Conservation (phyloP, 2,888 invertebrate genomes). For the Polymixis flavicincta region DNA sequence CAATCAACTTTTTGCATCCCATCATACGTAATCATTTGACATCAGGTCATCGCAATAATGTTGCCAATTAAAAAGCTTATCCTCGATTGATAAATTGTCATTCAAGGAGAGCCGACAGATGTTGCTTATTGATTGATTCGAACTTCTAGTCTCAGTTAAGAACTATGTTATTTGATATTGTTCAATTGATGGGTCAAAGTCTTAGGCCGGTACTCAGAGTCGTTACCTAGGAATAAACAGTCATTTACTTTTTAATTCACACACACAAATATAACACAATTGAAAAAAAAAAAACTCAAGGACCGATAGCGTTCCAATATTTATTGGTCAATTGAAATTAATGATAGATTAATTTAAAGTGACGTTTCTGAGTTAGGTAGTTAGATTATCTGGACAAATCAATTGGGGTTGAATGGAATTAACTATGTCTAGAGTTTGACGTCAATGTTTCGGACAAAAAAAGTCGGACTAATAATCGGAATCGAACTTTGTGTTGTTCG, state of each 20-base stretch:
- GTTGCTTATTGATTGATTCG: conserved; percentile 44
- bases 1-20: conserved; percentile 26
- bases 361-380: not conserved
- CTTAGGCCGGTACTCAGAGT: not conserved
- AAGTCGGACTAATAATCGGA: not conserved
- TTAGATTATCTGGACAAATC: conserved; percentile 5
- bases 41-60: conserved; percentile 30
- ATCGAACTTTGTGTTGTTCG: not conserved
- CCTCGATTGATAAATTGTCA: conserved; percentile 34
- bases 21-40: conserved; percentile 31
- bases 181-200: conserved; percentile 35
- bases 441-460: not conserved
- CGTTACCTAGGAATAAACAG: not conserved
- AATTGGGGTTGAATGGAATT: conserved; percentile 40
- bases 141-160: not conserved
- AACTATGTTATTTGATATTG: conserved; percentile 28
- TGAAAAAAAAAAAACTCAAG: not conserved
- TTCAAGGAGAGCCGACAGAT: conserved; percentile 43
- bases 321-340: not conserved
- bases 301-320: not conserved
- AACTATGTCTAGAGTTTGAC: conserved; percentile 21
- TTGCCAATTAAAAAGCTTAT: conserved; percentile 40
- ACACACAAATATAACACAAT: not conserved
- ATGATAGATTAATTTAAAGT: conserved; percentile 22
- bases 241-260: not conserved